Evolutionary conservation across 2,888 invertebrate genomes (phyloP), one percentile per base, ranked within the genome.

Genomic region (Pyrochroa serraticornis): DNA sequence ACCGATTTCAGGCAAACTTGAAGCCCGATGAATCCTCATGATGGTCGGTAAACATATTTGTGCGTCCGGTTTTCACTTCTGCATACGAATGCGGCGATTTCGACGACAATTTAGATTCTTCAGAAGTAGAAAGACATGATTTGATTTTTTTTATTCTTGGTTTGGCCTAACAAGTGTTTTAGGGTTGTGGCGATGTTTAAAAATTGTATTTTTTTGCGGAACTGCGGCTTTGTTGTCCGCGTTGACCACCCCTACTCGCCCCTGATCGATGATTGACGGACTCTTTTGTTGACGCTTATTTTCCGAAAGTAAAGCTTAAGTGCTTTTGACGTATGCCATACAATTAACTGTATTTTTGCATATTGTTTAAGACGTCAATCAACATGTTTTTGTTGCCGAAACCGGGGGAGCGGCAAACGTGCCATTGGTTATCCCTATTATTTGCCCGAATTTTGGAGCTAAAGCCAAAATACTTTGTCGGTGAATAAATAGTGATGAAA

Each of bases 241-340:
- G 45, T 38, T 56, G 50, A 56, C 49, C 56, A 44, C 49, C 49
- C 56, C 56, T 31, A 30, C 42, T 32, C 42, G 32, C 30, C 31
- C 31, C 42, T 50, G 57, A 50, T 46, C 46, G 7, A 56, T 68
- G 68, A 68, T 64, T 68, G 68, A 68, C 68, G 62, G 63, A 60
- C 63, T 60, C 64, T 56, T 56, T 65, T 66, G 62, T 66, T 58
- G 49, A 41, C 42, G 60, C 61, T 59, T 60, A 56, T 62, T 62
- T 62, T 51, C 44, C 42, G 53, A 60, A 63, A 63, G 59, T 60
- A 58, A 53, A 60, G 42, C 48, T 62, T 67, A 67, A 70, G 68
- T 68, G 70, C 68, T 68, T 65, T 68, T 68, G 70, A 70, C 69
- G 50, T 69, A 59, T 58, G 38, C 54, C 69, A 69, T 68, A 70